Base-by-base conservation (phyloP, 2,797 vertebrate genomes). In the Rhodeus uyekii region DNA sequence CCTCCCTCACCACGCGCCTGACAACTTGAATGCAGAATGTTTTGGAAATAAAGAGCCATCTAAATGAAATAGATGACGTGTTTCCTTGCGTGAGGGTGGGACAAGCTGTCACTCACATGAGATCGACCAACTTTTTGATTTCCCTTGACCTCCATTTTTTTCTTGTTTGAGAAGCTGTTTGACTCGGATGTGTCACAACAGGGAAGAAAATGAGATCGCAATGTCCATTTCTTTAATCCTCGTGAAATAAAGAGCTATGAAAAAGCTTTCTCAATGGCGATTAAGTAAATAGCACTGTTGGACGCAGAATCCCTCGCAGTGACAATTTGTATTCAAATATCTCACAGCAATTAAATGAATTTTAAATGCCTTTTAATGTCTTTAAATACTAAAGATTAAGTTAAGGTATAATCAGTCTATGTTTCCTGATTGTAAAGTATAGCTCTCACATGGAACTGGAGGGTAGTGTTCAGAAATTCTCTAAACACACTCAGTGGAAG, bases 401-500 rank as follows among this genome's bases (percentile, higher is more conserved):
- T 39, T 61, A 22, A 27, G 29, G 12, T 63, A 69, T 36, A 65
- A 44, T 75, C 27, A 65, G 72, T 58, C 27, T 60, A 4, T 68
- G 63, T 68, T 82, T 82, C 34, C 48, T 68, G 48, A 55, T 67
- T 29, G 60, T 38, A n/a, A 65, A 81, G 58, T 39, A 60, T 60
- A 64, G 18, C 50, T 80, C 61, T 44, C 50, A 75, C 44, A 75
- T 73, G n/a, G 50, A 71, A 50, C 79, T 18, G 44, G 60, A 65
- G 68, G 55, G 38, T 42, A 72, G 38, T 72, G 46, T 58, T 76
- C 19, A 55, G 72, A 90, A 83, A 90, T 90, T 87, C 85, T 87
- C 85, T 87, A 86, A 91, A 90, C 78, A 84, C 90, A 71, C 81
- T 85, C 82, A 61, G 76, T 80, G 42, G 19, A 81, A 76, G 36